Base-by-base conservation (phyloP, 2,888 invertebrate genomes). In the Dinocampus coccinellae region DNA sequence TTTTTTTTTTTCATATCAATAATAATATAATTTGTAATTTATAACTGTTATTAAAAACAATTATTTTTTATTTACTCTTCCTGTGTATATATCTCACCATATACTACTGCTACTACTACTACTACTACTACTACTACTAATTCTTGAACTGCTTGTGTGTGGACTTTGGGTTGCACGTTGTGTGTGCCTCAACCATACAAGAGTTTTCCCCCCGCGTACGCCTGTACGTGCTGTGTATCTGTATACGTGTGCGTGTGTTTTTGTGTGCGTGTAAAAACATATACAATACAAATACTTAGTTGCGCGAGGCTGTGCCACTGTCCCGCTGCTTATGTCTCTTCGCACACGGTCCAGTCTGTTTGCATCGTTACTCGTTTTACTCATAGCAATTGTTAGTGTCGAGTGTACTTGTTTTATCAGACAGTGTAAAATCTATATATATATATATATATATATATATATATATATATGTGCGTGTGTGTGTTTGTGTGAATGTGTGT, bases 141-240 rank as follows among this genome's bases (percentile, higher is more conserved):
- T 60, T 60, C 36, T 63, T 63, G 63, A 63, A 52, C 52, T 47
- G 52, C 26, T 42, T 7, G 39, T 62, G 62, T 62, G 24, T 63
- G 63, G 63, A 63, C 63, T 63, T 47, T 63, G 47, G 47, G 39
- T 20, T 39, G 20, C 60, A 39, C 22, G 34, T n/a, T 42, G 29
- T 16, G 39, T 24, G 26, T 22, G n/a, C n/a, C n/a, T n/a, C n/a
- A n/a, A n/a, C n/a, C n/a, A n/a, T n/a, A n/a, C n/a, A n/a, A 7
- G 24, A 61, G 61, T n/a, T 20, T 16, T 47, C 47, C 7, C 16
- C 6, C 47, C 11, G 10, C 42, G 42, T n/a, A n/a, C 47, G 63
- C 63, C 47, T 52, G 52, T 63, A 63, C 52, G 63, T 63, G 63
- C 3, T 47, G 16, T 47, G n/a, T n/a, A n/a, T n/a, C n/a, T n/a